Percentiles rank a stretch among this genome's conserved stretches.
These are phyloP conservation scores for Pavo muticus DNA, from an alignment of 2,113 vertebrate genomes.

Conservation along the genomic window DNA sequence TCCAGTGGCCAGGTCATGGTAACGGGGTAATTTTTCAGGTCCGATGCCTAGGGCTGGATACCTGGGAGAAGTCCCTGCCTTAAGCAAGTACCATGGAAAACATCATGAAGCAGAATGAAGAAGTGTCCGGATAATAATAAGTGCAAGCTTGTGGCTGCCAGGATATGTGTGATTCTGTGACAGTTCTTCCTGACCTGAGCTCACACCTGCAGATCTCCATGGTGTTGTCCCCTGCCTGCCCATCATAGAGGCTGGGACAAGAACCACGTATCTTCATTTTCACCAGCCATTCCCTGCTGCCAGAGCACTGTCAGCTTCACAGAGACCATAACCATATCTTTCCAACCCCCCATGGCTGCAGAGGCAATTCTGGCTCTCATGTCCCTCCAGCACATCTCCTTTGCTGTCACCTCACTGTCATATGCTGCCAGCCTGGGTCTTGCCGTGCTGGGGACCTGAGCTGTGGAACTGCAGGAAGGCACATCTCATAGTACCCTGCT, in stretches of 20 bases:
- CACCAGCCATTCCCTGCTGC: background rate
- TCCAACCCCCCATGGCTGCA: background rate
- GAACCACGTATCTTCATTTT: background rate
- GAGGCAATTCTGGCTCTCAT: background rate
- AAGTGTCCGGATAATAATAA: background rate
- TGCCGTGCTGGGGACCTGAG: rapidly evolving
- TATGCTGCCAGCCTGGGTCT: background rate
- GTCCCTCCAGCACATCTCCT: background rate
- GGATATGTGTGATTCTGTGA: background rate
- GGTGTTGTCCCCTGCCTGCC: background rate
- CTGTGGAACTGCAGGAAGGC: background rate
- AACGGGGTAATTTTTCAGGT: background rate
- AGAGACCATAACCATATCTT: background rate
- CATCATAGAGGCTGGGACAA: background rate
- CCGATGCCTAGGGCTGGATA: background rate
- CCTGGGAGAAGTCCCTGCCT: background rate
- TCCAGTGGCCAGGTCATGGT: background rate
- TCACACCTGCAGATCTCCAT: background rate
- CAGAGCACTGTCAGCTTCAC: background rate
- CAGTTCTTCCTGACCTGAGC: background rate
- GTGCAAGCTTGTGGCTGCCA: background rate
- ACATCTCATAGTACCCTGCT: background rate
- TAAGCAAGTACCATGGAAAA: background rate
- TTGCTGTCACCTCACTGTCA: rapidly evolving
- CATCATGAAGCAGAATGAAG: background rate